Evolutionary conservation across 2,888 invertebrate species (phyloP), one percentile per base, ranked within the genome.

Genomic region (Heteromurus nitidus): DNA sequence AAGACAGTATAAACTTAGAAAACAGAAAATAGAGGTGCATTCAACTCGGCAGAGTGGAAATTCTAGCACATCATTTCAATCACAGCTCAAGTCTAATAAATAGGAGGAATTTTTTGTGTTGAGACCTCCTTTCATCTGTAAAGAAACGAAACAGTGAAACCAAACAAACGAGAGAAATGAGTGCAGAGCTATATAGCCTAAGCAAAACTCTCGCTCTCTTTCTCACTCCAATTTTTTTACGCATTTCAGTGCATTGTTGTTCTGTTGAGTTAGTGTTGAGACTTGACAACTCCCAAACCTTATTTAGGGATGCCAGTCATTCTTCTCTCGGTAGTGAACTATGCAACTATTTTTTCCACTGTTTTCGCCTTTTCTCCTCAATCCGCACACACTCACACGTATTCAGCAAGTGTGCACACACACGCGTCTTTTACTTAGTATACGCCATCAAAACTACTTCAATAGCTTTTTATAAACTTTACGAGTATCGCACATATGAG

Each of bases 21-120:
- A 3, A 50, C 50, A 50, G 50, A 50, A 50, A 50, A 50, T 13
- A 50, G 50, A 13, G 50, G 50, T 50, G 50, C 5, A 50, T n/a
- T 5, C 50, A 50, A 36, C 36, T 9, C n/a, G 50, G n/a, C 7
- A 50, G 18, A 50, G 50, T 18, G 24, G 26, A 44, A 65, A 18
- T 50, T 13, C 50, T n/a, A 11, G 11, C 18, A 70, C 64, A 55
- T 74, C 74, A 50, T 74, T 44, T 53, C 74, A 74, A 74, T 74
- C 74, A 50, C 64, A 36, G 26, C 50, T 22, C 20, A 20, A 22
- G 31, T 62, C 62, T 31, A 62, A 62, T 31, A 62, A 58, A 62
- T 31, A 30, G 28, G 2, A 22, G n/a, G 30, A n/a, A n/a, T 55
- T 24, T n/a, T n/a, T n/a, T n/a, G n/a, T n/a, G 18, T 30, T 5